These are phyloP conservation scores for Antheraea mylitta DNA, from an alignment of 1,140 invertebrate genomes.

Conservation along the genomic window DNA sequence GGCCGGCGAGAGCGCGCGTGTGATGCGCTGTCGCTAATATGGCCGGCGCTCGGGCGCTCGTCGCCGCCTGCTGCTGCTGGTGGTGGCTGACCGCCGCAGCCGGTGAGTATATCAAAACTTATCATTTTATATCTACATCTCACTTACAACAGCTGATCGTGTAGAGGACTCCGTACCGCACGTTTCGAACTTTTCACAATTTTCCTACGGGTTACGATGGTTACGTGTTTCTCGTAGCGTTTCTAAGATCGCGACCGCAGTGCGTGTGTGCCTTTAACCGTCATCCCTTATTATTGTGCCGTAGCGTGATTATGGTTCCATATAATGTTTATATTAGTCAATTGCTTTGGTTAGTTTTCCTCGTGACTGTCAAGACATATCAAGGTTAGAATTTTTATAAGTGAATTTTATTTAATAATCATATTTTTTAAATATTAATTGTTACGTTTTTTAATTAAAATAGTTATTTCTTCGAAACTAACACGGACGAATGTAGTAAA, in stretches of 20 bases:
- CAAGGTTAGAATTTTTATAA: slow-evolving; percentile 3
- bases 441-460: neutral
- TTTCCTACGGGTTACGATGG: slow-evolving; percentile 29
- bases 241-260: slow-evolving; percentile 31
- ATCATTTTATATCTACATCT: slow-evolving; percentile 1
- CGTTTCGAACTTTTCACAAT: slow-evolving; percentile 36
- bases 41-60: slow-evolving; percentile 77
- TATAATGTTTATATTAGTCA: neutral
- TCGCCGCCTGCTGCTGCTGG: slow-evolving; percentile 74
- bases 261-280: slow-evolving; percentile 38
- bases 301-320: neutral
- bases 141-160: slow-evolving; percentile 47
- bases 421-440: neutral
- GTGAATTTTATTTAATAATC: neutral
- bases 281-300: slow-evolving; percentile 24
- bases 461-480: neutral
- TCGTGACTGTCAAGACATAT: slow-evolving; percentile 6
- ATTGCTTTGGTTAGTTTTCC: slow-evolving; percentile 18
- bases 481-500: neutral
- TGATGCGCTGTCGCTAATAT: slow-evolving; percentile 75
- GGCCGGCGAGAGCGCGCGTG: slow-evolving; percentile 74
- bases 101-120: slow-evolving; percentile 60
- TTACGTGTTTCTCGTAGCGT: slow-evolving; percentile 40
- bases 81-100: slow-evolving; percentile 74
- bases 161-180: slow-evolving; percentile 20